Evolutionary conservation across 2,113 vertebrate genomes (phyloP).

Genomic region (Atrichornis clamosus): DNA sequence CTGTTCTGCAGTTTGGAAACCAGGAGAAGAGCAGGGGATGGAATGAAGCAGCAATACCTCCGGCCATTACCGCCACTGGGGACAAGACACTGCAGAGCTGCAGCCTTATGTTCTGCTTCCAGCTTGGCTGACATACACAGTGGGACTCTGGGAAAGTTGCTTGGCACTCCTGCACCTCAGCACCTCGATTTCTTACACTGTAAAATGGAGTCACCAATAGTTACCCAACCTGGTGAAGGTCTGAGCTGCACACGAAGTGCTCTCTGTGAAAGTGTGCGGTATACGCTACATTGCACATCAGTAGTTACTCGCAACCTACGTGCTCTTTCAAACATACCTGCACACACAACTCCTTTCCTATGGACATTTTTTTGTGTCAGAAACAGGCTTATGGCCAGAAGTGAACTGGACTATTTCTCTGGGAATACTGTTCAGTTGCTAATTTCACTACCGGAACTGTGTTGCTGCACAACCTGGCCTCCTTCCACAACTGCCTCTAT

Average conservation of each 20-base stretch:
- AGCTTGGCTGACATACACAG: neutral
- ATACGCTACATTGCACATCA: neutral
- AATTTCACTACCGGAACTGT: slow-evolving; percentile 80
- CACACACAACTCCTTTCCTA: neutral
- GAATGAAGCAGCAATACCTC: neutral
- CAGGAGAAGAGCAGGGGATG: neutral
- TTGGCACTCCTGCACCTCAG: neutral
- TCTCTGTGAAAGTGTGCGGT: neutral
- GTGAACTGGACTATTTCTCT: slow-evolving; percentile 67
- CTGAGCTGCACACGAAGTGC: neutral
- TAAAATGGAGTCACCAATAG: neutral
- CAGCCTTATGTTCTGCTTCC: neutral
- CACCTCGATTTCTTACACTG: fast-evolving
- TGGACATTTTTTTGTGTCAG: slow-evolving; percentile 14
- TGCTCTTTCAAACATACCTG: neutral
- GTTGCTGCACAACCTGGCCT: slow-evolving; percentile 68
- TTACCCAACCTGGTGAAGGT: neutral
- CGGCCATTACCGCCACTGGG: neutral
- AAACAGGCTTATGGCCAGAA: slow-evolving; percentile 61
- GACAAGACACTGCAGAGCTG: neutral
- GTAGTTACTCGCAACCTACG: neutral
- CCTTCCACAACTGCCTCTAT: slow-evolving; percentile 71
- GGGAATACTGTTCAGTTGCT: slow-evolving; percentile 76
- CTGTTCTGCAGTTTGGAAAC: neutral
- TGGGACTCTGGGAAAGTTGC: neutral